phyloP scores from a whole-genome alignment of 2,888 invertebrate species.

The Margaritifera margaritifera region DNA sequence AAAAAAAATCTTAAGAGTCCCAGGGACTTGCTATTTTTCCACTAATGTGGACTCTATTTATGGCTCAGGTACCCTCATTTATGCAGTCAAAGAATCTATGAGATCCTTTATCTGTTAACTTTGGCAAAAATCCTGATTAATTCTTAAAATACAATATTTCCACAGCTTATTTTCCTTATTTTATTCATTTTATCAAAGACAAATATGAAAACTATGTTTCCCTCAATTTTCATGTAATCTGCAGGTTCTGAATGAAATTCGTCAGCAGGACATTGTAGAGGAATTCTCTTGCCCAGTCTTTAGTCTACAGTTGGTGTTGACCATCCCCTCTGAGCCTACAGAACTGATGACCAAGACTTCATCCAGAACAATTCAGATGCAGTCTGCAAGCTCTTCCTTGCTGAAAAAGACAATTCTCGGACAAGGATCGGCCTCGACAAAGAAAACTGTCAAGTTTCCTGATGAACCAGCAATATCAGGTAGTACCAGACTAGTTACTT shows the following conservation, averaged over 20 bases:
- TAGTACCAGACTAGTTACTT: conserved; percentile 3
- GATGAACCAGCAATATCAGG: conserved; percentile 36
- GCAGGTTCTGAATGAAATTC: conserved; percentile 68
- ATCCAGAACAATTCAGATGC: conserved; percentile 11
- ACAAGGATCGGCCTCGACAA: conserved; percentile 16
- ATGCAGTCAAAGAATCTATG: too few species aligned
- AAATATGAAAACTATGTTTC: neutral
- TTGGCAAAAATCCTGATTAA: too few species aligned
- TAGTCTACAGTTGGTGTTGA: conserved; percentile 62
- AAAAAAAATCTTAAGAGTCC: too few species aligned
- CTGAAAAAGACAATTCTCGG: conserved; percentile 27
- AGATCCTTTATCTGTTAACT: too few species aligned
- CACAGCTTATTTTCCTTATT: neutral
- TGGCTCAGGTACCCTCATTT: too few species aligned
- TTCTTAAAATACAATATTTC: too few species aligned
- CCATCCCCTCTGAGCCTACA: conserved; percentile 37
- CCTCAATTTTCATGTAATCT: neutral
- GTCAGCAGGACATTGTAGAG: conserved; percentile 60
- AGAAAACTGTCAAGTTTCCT: conserved; percentile 48
- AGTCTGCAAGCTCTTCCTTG: conserved; percentile 22
- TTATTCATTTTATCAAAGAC: neutral
- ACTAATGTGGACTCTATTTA: too few species aligned
- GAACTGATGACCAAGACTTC: neutral
- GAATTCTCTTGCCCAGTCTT: conserved; percentile 64
- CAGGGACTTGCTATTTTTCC: too few species aligned